Evolutionary conservation across 2,888 invertebrate genomes (phyloP).

Genomic region (Drosophila pullipes): DNA sequence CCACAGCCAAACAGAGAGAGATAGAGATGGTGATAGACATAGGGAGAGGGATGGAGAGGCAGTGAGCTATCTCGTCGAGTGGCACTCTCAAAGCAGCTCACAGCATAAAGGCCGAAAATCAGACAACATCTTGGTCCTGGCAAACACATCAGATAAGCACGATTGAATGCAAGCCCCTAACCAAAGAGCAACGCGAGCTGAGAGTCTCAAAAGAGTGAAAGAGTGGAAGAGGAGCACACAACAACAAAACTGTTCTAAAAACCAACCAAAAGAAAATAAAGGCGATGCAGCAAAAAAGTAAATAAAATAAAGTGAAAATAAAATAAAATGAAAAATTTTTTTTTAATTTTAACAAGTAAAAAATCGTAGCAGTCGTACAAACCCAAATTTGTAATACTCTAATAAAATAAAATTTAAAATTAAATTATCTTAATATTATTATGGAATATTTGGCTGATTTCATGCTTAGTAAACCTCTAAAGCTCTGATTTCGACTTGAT

Average conservation of each 20-base stretch:
- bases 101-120: conserved; percentile 78
- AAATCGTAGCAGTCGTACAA: too few relatives aligned
- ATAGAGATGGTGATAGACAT: not conserved
- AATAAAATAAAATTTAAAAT: not conserved
- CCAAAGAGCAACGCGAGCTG: conserved; percentile 4
- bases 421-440: too few relatives aligned
- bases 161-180: conserved; percentile 72
- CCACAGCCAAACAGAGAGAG: conserved; percentile 8
- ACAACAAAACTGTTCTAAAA: conserved; percentile 66
- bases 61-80: conserved; percentile 26
- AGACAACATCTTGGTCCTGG: conserved; percentile 76
- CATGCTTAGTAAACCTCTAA: not conserved
- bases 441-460: not conserved
- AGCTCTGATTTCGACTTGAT: not conserved
- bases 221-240: conserved; percentile 9
- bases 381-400: not conserved
- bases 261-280: conserved; percentile 48
- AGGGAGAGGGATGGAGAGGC: not conserved
- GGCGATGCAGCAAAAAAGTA: conserved; percentile 32
- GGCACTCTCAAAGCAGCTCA: conserved; percentile 57
- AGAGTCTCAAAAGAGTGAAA: not conserved
- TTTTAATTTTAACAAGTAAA: not conserved
- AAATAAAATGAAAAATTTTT: conserved; percentile 61
- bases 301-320: conserved; percentile 35
- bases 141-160: conserved; percentile 71